Evolutionary conservation across 2,888 invertebrate genomes (phyloP), one percentile per base, ranked within the genome.

Genomic region (Resseliella maxima): DNA sequence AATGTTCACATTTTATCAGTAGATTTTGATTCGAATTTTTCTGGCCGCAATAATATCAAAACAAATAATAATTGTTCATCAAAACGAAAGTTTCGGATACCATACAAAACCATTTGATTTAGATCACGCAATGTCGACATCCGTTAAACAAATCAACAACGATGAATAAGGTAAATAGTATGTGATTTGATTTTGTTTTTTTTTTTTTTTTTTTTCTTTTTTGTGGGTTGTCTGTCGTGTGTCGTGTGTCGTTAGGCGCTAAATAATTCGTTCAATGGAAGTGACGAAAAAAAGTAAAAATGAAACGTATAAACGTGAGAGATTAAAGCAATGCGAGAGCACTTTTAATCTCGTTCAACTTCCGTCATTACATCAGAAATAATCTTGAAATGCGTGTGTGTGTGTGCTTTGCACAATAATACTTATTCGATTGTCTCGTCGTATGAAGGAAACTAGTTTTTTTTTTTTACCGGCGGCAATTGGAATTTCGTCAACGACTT

Each of bases 261-360:
- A n/a, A n/a, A n/a, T n/a, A n/a, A n/a, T n/a, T n/a, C n/a, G n/a
- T n/a, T n/a, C n/a, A n/a, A 18, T 50, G 50, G 12, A 18, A 12
- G 50, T 21, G 50, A 15, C 2, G 21, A 50, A 12, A 18, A 72
- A 72, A 72, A 5, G 72, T 31, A 35, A 10, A 15, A 72, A 31
- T 31, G 15, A 27, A 35, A 72, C 72, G 15, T 72, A 41, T 12
- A 59, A n/a, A 59, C 24, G 59, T 15, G 24, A 27, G 5, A 5
- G 50, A 50, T 6, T 50, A n/a, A 59, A 24, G 27, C 59, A 72
- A 72, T 72, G 31, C 24, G 59, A 5, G 31, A 72, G 31, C 27
- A 31, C 72, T 24, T 59, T 27, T 59, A 59, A 59, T 59, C 24
- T 59, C 59, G 59, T 59, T 59, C 24, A 59, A 72, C 72, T 72